Evolutionary conservation across 2,113 vertebrate genomes (phyloP), one percentile per base, ranked within the genome.

Genomic region (Silurus glanis): DNA sequence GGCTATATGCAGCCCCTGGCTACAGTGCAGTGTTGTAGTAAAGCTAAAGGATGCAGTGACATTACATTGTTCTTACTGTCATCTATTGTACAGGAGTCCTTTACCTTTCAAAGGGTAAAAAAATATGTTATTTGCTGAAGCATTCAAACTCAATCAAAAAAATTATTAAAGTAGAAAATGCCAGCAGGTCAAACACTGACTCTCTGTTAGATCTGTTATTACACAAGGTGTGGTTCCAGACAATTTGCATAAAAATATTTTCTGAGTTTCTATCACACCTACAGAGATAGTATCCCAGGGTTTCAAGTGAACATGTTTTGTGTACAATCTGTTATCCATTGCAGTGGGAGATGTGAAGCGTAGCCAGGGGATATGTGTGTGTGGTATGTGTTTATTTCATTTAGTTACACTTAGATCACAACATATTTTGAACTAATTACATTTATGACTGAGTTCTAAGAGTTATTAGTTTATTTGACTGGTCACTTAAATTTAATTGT

Each of bases 1-100:
- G 58, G 89, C 90, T 94, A 94, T 92, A 94, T 94, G 93, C 93
- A 94, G 61, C 74, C 23, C 53, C 66, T 45, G 66, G 45, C 67
- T 25, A 37, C 0, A 13, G 49, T 83, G 61, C 13, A 62, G 64
- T 25, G 17, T 67, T 66, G 16, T 7, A 53, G 53, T 9, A n/a
- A 61, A 66, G 61, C 51, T 67, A 53, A 51, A 56, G 72, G 61
- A 28, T 45, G 51, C 45, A 14, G 45, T 59, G 53, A 53, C 16
- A 7, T 81, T 49, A 45, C 25, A 55, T 53, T 74, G 56, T 45
- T 82, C 2, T 75, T 49, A 59, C 66, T 55, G 49, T 55, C 16
- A 45, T 64, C 25, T 53, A 23, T 64, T 66, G 10, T 47, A 64
- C 28, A 61, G 28, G 59, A 80, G 10, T 16, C 51, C 19, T 71